A percentile compares a stretch with the other conserved stretches of the same genome.
Evolutionary conservation across 2,888 invertebrate species (phyloP).

Genomic region (Trissonchulus sp.): DNA sequence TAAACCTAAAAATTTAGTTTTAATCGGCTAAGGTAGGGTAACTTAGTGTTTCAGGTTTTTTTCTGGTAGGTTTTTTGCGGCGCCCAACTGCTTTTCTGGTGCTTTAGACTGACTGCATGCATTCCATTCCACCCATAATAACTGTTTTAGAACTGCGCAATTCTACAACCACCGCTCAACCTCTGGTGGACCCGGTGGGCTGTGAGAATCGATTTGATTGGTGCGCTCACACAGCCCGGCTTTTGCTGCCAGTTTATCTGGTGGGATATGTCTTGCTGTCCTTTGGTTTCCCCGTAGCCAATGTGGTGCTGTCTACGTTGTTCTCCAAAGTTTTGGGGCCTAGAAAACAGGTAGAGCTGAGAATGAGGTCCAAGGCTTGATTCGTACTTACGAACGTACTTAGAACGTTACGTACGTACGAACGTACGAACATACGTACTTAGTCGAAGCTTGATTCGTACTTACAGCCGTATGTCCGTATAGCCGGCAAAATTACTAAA

Average conservation of each 20-base stretch:
- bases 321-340: constrained; percentile 22
- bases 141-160: neutral
- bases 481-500: too few species aligned
- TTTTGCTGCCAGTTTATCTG: neutral
- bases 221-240: neutral
- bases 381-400: too few species aligned
- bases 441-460: too few species aligned
- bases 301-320: neutral
- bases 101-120: neutral
- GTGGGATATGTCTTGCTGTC: constrained; percentile 7
- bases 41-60: neutral
- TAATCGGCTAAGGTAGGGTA: neutral
- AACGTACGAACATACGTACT: too few species aligned
- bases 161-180: neutral
- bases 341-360: constrained; percentile 25
- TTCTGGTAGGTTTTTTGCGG: neutral
- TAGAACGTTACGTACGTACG: too few species aligned
- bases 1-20: neutral
- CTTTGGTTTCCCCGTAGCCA: constrained; percentile 8
- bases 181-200: neutral
- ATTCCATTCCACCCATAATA: too few species aligned
- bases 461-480: too few species aligned
- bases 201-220: constrained; percentile 16
- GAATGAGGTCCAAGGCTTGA: too few species aligned
- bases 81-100: neutral